These are phyloP conservation scores for Anguilla rostrata DNA, from an alignment of 2,113 vertebrate species.

Conservation along the genomic window DNA sequence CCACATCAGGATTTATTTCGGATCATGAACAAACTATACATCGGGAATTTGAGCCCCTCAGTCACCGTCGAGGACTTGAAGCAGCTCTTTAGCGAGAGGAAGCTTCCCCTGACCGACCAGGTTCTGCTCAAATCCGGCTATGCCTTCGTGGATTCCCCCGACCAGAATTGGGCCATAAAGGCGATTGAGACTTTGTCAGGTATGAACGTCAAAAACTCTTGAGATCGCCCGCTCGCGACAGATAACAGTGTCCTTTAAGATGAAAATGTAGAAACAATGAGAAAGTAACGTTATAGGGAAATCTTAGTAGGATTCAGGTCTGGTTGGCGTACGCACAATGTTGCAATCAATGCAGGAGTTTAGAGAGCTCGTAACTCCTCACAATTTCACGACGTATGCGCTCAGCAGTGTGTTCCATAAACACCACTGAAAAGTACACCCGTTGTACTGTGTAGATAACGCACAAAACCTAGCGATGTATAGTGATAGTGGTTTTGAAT, in stretches of 20 bases:
- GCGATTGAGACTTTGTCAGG: constrained; percentile 89
- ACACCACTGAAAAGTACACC: constrained; percentile 47
- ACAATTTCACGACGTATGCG: constrained; percentile 58
- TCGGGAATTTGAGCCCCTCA: constrained; percentile 92
- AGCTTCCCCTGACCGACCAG: constrained; percentile 85
- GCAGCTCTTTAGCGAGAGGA: constrained; percentile 84
- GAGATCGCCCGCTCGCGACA: constrained; percentile 51
- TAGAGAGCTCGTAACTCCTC: constrained; percentile 41
- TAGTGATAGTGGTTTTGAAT: constrained; percentile 47
- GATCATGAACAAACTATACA: constrained; percentile 96
- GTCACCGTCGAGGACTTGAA: constrained; percentile 90
- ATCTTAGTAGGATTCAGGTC: constrained; percentile 17
- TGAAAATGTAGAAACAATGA: constrained; percentile 37
- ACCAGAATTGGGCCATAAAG: constrained; percentile 92
- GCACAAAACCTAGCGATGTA: constrained; percentile 47
- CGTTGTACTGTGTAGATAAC: constrained; percentile 46
- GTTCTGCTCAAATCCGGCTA: constrained; percentile 90
- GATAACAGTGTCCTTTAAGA: constrained; percentile 38
- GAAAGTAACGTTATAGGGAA: constrained; percentile 33
- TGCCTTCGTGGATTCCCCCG: constrained; percentile 92
- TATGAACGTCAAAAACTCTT: constrained; percentile 66
- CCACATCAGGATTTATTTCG: constrained; percentile 62
- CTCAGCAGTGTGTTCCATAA: constrained; percentile 26
- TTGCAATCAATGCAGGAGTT: constrained; percentile 61
- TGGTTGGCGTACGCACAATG: constrained; percentile 42